A percentile compares a stretch with the other conserved stretches of the same genome.
Conservation (phyloP, 2,113 vertebrate species). For the Indri indri region DNA sequence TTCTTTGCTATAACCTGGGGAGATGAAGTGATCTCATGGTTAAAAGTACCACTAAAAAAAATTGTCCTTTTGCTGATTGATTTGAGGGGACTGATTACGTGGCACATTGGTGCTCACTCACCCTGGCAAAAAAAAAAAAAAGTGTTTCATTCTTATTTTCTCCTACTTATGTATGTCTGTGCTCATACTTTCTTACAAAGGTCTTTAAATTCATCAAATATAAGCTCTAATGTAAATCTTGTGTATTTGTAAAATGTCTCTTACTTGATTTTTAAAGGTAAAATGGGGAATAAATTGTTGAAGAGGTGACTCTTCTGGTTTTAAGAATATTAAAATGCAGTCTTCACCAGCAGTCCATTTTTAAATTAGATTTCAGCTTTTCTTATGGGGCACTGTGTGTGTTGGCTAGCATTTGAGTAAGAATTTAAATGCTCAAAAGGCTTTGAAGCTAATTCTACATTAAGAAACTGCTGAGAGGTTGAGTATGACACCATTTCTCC, state of each 20-base stretch:
- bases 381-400: conserved; percentile 43
- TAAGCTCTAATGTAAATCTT: conserved; percentile 11
- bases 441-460: conserved; percentile 70
- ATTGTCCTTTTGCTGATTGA: conserved; percentile 19
- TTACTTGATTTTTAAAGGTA: conserved; percentile 1
- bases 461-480: conserved; percentile 64
- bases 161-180: neutral
- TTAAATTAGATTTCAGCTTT: conserved; percentile 75
- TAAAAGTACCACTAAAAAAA: neutral
- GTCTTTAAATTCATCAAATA: conserved; percentile 3
- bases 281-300: neutral
- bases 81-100: neutral
- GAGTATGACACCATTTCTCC: conserved; percentile 35
- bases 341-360: conserved; percentile 62
- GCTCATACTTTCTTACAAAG: neutral
- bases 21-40: neutral
- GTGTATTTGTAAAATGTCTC: conserved; percentile 15
- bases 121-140: neutral
- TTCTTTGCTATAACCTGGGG: neutral
- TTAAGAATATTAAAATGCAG: conserved; percentile 62
- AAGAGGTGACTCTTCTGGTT: conserved; percentile 24
- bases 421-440: conserved; percentile 70
- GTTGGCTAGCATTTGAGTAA: conserved; percentile 64
- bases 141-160: conserved; percentile 15
- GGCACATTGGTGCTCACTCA: neutral